phyloP scores from a whole-genome alignment of 2,113 vertebrate species.

The Eubucco bourcierii region DNA sequence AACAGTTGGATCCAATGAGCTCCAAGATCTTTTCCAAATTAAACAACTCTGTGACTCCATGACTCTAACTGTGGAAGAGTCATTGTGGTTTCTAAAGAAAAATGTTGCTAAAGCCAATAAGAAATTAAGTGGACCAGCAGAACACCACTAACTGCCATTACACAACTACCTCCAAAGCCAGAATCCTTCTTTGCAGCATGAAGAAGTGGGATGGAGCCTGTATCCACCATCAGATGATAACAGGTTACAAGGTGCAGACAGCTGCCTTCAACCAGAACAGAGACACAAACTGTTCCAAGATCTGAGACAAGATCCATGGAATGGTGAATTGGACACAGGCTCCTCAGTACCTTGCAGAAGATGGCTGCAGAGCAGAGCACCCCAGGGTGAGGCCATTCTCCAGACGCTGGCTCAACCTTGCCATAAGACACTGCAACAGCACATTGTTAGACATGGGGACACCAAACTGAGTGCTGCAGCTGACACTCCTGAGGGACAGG shows the following conservation, averaged over 20 bases:
- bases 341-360: neutral
- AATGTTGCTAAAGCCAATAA: neutral
- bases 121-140: neutral
- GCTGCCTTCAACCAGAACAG: neutral
- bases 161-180: neutral
- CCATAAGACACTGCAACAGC: fast-evolving
- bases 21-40: too few species aligned
- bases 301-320: fast-evolving
- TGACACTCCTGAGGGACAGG: too few species aligned
- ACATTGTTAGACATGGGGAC: too few species aligned
- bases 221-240: neutral
- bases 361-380: neutral
- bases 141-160: neutral
- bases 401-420: fast-evolving
- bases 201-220: neutral
- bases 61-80: neutral
- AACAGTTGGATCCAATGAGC: too few species aligned
- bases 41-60: neutral
- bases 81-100: neutral
- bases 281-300: neutral
- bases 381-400: fast-evolving
- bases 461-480: too few species aligned
- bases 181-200: neutral
- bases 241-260: neutral
- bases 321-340: fast-evolving